phyloP scores from a whole-genome alignment of 1,140 invertebrate genomes.

The Eufriesea mexicana region DNA sequence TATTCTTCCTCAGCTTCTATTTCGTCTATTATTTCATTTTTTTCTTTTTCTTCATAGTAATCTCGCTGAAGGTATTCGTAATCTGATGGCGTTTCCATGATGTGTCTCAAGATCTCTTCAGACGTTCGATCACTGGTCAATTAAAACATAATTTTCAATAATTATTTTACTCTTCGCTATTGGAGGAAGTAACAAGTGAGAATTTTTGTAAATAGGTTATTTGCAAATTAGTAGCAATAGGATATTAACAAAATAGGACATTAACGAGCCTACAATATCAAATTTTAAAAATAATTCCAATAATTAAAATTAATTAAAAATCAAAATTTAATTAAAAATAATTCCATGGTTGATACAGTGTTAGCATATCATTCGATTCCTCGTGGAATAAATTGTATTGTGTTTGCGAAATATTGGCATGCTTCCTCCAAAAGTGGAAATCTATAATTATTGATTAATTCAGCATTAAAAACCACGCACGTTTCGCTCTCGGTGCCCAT shows the following conservation, averaged over 20 bases:
- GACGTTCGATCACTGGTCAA: background rate
- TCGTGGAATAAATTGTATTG: too few relatives aligned
- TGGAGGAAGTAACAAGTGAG: background rate
- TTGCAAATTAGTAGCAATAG: background rate
- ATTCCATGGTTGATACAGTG: too few relatives aligned
- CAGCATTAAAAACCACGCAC: background rate
- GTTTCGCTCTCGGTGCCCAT: background rate
- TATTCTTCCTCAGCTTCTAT: background rate
- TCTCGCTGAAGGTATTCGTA: background rate
- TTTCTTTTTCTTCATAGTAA: background rate
- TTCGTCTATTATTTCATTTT: background rate
- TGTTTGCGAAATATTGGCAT: too few relatives aligned
- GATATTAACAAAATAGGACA: too few relatives aligned
- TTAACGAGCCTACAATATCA: too few relatives aligned
- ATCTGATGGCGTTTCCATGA: background rate
- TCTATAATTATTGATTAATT: background rate
- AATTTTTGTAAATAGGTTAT: background rate
- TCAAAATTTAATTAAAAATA: too few relatives aligned
- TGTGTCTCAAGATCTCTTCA: background rate
- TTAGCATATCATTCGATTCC: too few relatives aligned
- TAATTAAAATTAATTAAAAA: too few relatives aligned
- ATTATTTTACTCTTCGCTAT: background rate
- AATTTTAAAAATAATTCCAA: too few relatives aligned
- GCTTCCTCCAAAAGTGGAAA: background rate
- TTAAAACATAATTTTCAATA: background rate